These are phyloP conservation scores for Tachycineta bicolor DNA, from an alignment of 2,113 vertebrate species.

Conservation along the genomic window DNA sequence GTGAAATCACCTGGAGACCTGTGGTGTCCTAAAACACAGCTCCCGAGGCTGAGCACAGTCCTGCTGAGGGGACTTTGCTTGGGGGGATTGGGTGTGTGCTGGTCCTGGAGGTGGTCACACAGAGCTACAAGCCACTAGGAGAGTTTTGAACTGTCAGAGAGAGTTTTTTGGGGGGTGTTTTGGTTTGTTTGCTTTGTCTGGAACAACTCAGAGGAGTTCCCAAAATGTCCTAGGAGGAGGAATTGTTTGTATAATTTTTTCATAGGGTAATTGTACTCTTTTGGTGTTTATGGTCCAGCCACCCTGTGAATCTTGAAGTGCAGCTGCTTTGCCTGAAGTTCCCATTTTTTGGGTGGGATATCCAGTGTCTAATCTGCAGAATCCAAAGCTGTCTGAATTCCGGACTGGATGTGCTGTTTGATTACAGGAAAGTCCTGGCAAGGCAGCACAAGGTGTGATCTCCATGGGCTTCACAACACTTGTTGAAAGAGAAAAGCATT, in stretches of 20 bases:
- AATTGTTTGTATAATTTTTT: background rate
- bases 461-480: background rate
- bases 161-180: background rate
- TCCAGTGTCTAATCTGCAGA: background rate
- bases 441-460: background rate
- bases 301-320: background rate
- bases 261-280: accelerated
- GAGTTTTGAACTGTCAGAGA: background rate
- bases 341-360: accelerated
- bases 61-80: accelerated
- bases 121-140: background rate
- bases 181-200: background rate
- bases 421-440: background rate
- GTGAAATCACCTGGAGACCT: background rate
- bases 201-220: background rate
- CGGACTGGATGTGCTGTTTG: background rate
- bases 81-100: background rate
- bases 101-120: background rate
- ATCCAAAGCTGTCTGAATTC: background rate
- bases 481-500: background rate
- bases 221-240: background rate
- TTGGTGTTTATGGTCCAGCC: background rate
- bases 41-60: background rate
- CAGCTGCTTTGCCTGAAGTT: background rate
- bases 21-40: background rate